phyloP scores from a whole-genome alignment of 1,140 invertebrate species.

The Brachionus calyciflorus region DNA sequence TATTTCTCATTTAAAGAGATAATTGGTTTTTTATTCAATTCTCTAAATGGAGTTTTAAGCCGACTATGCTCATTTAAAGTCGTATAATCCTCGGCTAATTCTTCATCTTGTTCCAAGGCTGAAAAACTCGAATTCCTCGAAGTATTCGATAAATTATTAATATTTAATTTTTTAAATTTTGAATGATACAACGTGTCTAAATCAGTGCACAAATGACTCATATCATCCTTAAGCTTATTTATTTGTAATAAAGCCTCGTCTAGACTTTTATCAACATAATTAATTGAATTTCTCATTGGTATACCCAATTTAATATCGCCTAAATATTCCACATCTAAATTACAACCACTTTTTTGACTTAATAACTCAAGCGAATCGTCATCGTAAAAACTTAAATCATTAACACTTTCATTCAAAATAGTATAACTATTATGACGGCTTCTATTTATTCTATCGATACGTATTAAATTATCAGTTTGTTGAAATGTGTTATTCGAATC shows the following conservation, averaged over 20 bases:
- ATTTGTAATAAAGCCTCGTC: slow-evolving; percentile 38
- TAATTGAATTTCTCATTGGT: slow-evolving; percentile 1
- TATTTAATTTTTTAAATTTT: not conserved
- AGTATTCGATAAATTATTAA: not conserved
- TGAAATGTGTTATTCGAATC: not conserved
- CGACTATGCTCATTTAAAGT: not conserved
- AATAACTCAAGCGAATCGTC: not conserved
- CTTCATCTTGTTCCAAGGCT: not conserved
- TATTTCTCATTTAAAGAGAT: not conserved
- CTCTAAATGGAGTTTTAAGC: not conserved
- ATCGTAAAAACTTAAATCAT: not conserved
- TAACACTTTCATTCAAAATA: not conserved
- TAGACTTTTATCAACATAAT: slow-evolving; percentile 42
- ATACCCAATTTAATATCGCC: not conserved
- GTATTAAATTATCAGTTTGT: slow-evolving; percentile 13
- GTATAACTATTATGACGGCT: not conserved
- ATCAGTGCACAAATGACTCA: slow-evolving; percentile 31
- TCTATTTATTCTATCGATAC: not conserved
- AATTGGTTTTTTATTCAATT: not conserved
- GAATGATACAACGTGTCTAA: slow-evolving; percentile 19
- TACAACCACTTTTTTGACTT: not conserved
- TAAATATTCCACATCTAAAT: slow-evolving; percentile 1
- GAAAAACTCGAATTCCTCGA: not conserved
- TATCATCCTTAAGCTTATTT: slow-evolving; percentile 16
- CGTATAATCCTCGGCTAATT: not conserved